Base-by-base conservation (phyloP, 2,113 vertebrate genomes). In the Balaenoptera acutorostrata region DNA sequence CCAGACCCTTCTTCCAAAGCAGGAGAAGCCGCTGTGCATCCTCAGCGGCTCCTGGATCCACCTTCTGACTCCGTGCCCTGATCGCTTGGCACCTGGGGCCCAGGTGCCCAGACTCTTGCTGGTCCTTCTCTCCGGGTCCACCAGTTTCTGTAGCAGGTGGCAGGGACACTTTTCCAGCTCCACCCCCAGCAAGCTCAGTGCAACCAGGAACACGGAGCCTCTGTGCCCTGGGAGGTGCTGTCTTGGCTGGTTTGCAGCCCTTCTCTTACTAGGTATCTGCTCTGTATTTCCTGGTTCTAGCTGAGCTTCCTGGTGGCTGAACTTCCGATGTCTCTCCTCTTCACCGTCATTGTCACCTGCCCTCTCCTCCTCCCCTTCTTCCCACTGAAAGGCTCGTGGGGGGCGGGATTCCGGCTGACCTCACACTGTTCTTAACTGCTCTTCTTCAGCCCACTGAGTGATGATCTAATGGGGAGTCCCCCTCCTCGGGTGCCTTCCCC, bases 201-300 rank as follows among this genome's bases (percentile, higher is more conserved):
- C 15, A 6, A 13, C 82, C n/a, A 5, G 80, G 61, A 63, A 36
- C 9, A 1, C 27, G 6, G 8, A 33, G 21, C 23, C 2, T 59
- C 31, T 29, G 57, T 18, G 52, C 14, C 25, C 0, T 7, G 0
- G 3, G n/a, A 21, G 74, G 63, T 17, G 11, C 68, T 1, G 0
- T 36, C 21, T 25, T 7, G 17, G 46, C 86, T 25, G 46, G 33
- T 41, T 7, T 13, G 20, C 18, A 74, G 55, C 61, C 39, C 11
- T 20, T n/a, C 82, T 86, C 82, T 88, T 44, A 3, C 71, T n/a
- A 0, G 11, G 46, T 15, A 6, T 36, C 21, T 15, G 66, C 89
- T 86, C 61, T 31, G 75, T 21, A 4, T 55, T 68, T 92, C 46
- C 31, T 71, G 66, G 27, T 33, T 88, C 75, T 59, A 7, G 41